Percentiles rank a stretch among this genome's conserved stretches.
phyloP scores from a whole-genome alignment of 2,888 invertebrate species.

The Caenorhabditis doughertyi region DNA sequence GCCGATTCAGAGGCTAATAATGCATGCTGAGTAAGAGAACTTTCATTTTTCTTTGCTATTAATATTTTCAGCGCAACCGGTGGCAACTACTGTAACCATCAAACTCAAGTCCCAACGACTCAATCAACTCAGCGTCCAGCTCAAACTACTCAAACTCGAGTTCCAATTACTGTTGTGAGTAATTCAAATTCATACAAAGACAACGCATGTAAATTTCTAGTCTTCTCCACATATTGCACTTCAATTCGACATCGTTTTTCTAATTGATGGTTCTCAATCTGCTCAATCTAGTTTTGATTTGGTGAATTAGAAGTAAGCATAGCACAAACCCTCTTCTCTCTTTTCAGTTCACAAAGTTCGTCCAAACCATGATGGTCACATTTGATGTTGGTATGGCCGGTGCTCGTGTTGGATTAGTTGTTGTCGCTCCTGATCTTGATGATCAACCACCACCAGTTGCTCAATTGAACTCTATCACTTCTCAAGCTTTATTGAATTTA shows the following conservation, averaged over 20 bases:
- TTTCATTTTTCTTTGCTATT: too few relatives aligned
- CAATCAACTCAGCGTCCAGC: too few relatives aligned
- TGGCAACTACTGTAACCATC: not conserved
- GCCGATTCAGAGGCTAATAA: not conserved
- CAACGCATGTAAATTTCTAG: too few relatives aligned
- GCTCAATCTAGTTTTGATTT: slow-evolving; percentile 53
- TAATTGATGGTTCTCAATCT: slow-evolving; percentile 64
- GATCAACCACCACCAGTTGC: slow-evolving; percentile 54
- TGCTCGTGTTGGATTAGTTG: slow-evolving; percentile 66
- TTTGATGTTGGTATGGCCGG: slow-evolving; percentile 58
- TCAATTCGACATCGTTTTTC: slow-evolving; percentile 70
- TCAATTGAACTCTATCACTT: slow-evolving; percentile 44
- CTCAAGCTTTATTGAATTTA: slow-evolving; percentile 42
- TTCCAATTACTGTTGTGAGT: too few relatives aligned
- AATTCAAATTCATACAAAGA: too few relatives aligned
- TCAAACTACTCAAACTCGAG: too few relatives aligned
- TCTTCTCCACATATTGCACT: slow-evolving; percentile 39
- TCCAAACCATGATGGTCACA: slow-evolving; percentile 69
- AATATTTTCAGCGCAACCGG: not conserved
- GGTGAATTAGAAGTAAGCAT: slow-evolving; percentile 24
- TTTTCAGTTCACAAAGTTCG: slow-evolving; percentile 66
- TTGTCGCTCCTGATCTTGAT: slow-evolving; percentile 39
- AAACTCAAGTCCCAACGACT: too few relatives aligned
- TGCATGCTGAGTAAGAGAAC: not conserved
- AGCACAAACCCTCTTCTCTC: not conserved